Evolutionary conservation across 1,140 invertebrate genomes (phyloP).

Genomic region (Penaeus japonicus): DNA sequence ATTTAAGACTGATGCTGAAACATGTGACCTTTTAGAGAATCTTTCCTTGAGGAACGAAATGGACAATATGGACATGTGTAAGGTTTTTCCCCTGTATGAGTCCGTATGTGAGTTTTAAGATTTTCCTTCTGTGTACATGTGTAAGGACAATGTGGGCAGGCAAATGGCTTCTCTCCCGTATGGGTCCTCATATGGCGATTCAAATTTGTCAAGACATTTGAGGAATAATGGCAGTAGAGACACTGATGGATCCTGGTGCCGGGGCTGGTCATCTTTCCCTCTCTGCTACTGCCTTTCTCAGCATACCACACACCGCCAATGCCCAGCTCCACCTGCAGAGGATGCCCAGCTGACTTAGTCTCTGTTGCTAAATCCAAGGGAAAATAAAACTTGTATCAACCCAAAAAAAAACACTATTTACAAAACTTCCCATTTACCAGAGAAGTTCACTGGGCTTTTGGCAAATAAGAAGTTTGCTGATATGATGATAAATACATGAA

Average conservation of each 20-base stretch:
- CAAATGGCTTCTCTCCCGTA: slow-evolving; percentile 49
- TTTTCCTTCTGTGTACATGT: slow-evolving; percentile 46
- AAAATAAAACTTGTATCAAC: too few species aligned
- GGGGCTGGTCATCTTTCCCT: slow-evolving; percentile 15
- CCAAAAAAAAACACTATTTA: too few species aligned
- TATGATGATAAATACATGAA: too few species aligned
- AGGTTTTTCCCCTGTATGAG: slow-evolving; percentile 47
- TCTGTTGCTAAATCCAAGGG: not conserved
- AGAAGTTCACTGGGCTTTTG: too few species aligned
- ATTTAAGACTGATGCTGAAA: too few species aligned
- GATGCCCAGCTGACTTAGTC: slow-evolving; percentile 32
- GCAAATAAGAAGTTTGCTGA: too few species aligned
- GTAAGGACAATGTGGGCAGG: slow-evolving; percentile 45
- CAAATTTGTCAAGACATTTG: slow-evolving; percentile 31
- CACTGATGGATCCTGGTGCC: slow-evolving; percentile 27
- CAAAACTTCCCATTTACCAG: too few species aligned
- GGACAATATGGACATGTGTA: slow-evolving; percentile 35
- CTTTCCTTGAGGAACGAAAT: slow-evolving; percentile 39
- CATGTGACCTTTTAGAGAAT: not conserved
- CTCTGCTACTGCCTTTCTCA: slow-evolving; percentile 24
- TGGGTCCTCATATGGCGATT: slow-evolving; percentile 37
- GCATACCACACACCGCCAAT: slow-evolving; percentile 22
- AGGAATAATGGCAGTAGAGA: slow-evolving; percentile 46
- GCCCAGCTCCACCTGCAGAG: slow-evolving; percentile 43
- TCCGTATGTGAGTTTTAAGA: slow-evolving; percentile 41